These are phyloP conservation scores for Cynoglossus semilaevis DNA, from an alignment of 2,113 vertebrate genomes.

Conservation along the genomic window DNA sequence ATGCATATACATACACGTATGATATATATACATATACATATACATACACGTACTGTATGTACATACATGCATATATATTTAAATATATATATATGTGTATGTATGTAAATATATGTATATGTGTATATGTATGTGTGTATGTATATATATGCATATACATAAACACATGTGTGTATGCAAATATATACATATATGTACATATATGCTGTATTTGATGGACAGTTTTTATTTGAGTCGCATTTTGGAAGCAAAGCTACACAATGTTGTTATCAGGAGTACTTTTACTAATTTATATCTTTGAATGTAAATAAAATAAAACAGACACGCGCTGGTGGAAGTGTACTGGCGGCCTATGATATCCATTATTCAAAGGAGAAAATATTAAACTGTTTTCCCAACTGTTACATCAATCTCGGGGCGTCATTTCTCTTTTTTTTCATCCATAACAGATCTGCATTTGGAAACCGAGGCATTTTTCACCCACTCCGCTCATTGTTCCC, in stretches of 20 bases:
- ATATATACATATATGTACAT: no score
- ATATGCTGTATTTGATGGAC: constrained; percentile 72
- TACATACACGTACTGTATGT: no score
- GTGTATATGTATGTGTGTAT: no score
- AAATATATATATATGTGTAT: constrained; percentile 54
- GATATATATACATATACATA: no score
- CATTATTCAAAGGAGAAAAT: constrained; percentile 71
- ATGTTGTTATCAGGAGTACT: constrained; percentile 95
- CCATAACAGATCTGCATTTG: constrained; percentile 30
- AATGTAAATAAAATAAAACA: constrained; percentile 92
- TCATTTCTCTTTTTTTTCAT: constrained; percentile 55
- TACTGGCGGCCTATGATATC: constrained; percentile 70
- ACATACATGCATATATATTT: background rate
- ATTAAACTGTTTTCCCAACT: constrained; percentile 76
- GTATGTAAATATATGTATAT: no score
- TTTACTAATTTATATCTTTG: constrained; percentile 99
- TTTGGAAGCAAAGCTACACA: constrained; percentile 81
- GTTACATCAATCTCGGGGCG: constrained; percentile 47
- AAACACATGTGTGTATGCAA: background rate
- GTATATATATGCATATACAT: background rate
- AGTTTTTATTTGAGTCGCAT: constrained; percentile 96
- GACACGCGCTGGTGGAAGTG: constrained; percentile 81
- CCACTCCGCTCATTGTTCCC: constrained; percentile 28
- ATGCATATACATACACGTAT: no score
- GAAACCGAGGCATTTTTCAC: constrained; percentile 7